Percentiles rank a stretch among this genome's conserved stretches.
phyloP scores from a whole-genome alignment of 2,888 invertebrate species.

The Hyles lineata region DNA sequence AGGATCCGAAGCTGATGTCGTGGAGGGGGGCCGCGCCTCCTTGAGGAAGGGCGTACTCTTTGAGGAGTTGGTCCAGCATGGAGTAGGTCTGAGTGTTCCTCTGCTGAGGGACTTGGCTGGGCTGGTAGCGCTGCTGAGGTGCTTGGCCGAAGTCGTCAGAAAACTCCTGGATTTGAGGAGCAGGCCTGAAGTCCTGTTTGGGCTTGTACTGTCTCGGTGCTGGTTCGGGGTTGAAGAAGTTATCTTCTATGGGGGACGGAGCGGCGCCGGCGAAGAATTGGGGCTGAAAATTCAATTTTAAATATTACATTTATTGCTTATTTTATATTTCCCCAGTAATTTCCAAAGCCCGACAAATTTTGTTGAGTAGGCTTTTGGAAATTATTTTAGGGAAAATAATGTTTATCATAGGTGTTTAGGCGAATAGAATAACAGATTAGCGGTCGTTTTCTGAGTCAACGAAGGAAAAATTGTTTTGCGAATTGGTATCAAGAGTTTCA shows the following conservation, averaged over 20 bases:
- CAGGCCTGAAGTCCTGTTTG: slow-evolving; percentile 69
- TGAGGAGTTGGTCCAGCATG: slow-evolving; percentile 91
- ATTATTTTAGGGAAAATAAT: too few relatives aligned
- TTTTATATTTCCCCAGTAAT: too few relatives aligned
- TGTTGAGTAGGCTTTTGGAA: too few relatives aligned
- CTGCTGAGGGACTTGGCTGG: slow-evolving; percentile 54
- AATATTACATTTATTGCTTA: background rate
- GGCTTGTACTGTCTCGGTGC: slow-evolving; percentile 61
- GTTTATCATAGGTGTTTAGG: too few relatives aligned
- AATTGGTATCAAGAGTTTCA: too few relatives aligned
- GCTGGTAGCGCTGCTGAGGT: slow-evolving; percentile 42
- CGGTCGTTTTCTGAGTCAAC: too few relatives aligned
- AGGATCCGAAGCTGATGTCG: slow-evolving; percentile 93
- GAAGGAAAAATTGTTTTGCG: too few relatives aligned
- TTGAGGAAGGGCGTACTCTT: slow-evolving; percentile 91
- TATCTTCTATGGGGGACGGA: slow-evolving; percentile 60
- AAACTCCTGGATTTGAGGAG: slow-evolving; percentile 54
- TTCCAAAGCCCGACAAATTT: too few relatives aligned
- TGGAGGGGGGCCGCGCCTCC: slow-evolving; percentile 89
- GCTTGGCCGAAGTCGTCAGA: slow-evolving; percentile 57
- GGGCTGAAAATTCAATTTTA: slow-evolving; percentile 57
- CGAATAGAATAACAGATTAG: too few relatives aligned
- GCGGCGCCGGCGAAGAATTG: slow-evolving; percentile 78
- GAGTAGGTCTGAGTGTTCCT: slow-evolving; percentile 66
- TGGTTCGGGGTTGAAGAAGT: slow-evolving; percentile 71